Percentiles rank a stretch among this genome's conserved stretches.
Evolutionary conservation across 2,888 invertebrate species (phyloP).

Genomic region (Amiota communis): DNA sequence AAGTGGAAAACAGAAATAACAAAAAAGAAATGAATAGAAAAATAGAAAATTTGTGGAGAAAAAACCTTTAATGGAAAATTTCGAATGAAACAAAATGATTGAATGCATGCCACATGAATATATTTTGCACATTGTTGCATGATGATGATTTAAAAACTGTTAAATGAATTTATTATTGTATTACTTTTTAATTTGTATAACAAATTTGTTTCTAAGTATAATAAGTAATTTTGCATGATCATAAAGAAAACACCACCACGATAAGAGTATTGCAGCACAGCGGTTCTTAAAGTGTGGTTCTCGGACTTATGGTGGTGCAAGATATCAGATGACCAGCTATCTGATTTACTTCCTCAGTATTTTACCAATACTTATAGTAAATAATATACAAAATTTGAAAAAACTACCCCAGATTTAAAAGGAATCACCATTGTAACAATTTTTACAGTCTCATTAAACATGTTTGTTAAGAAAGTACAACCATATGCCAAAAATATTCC

Average conservation of each 20-base stretch:
- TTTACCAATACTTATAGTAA: no score
- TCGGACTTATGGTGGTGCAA: no score
- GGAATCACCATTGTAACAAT: no score
- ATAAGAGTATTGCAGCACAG: no score
- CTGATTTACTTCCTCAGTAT: no score
- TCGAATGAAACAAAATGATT: not conserved
- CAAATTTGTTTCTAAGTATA: not conserved
- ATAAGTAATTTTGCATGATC: no score
- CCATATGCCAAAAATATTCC: constrained; percentile 32
- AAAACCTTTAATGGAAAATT: not conserved
- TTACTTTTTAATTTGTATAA: not conserved
- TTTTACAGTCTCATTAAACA: no score
- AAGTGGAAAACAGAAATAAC: not conserved
- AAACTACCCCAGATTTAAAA: no score
- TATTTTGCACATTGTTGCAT: constrained; percentile 20
- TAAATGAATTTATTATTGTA: constrained; percentile 32
- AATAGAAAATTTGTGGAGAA: not conserved
- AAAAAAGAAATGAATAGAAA: not conserved
- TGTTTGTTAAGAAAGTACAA: constrained; percentile 32
- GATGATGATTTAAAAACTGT: constrained; percentile 37
- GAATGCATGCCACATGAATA: not conserved
- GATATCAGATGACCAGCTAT: no score
- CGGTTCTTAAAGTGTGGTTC: no score
- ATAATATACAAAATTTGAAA: no score
- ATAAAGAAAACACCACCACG: no score